phyloP scores from a whole-genome alignment of 2,888 invertebrate species.

The Lithophane socia region DNA sequence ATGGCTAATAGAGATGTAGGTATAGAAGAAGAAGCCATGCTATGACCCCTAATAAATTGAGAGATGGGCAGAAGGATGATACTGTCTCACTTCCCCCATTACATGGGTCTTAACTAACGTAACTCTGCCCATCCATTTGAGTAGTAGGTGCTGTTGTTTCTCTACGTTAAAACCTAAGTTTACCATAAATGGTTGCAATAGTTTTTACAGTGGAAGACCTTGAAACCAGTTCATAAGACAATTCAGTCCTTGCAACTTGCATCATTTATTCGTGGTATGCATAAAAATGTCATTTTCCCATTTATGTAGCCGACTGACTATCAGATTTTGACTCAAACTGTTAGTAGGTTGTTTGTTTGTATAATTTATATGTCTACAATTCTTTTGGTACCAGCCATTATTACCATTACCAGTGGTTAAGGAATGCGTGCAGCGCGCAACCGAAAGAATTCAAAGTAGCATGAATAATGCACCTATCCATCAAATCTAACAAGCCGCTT shows the following conservation, averaged over 20 bases:
- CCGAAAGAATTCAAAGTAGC: slow-evolving; percentile 25
- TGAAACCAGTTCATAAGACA: not conserved
- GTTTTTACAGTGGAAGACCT: not conserved
- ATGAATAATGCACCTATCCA: slow-evolving; percentile 26
- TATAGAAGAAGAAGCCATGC: not conserved
- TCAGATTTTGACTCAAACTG: not conserved
- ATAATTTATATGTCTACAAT: slow-evolving; percentile 16
- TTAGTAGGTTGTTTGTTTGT: slow-evolving; percentile 15
- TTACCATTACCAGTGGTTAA: not conserved
- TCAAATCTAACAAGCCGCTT: slow-evolving; percentile 18
- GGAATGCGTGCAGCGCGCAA: slow-evolving; percentile 43
- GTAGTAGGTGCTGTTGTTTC: not conserved
- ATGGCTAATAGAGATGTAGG: too few species aligned
- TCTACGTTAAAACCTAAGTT: not conserved
- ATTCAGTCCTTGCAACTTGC: not conserved
- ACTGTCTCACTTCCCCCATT: not conserved
- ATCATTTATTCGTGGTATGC: too few species aligned
- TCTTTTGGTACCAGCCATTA: slow-evolving; percentile 8
- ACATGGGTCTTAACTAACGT: not conserved
- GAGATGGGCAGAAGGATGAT: not conserved
- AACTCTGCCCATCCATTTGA: not conserved
- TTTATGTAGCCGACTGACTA: not conserved
- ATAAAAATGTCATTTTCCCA: not conserved
- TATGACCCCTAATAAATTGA: not conserved
- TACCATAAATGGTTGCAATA: not conserved